phyloP scores from a whole-genome alignment of 2,113 vertebrate species.

The Tetrao urogallus region DNA sequence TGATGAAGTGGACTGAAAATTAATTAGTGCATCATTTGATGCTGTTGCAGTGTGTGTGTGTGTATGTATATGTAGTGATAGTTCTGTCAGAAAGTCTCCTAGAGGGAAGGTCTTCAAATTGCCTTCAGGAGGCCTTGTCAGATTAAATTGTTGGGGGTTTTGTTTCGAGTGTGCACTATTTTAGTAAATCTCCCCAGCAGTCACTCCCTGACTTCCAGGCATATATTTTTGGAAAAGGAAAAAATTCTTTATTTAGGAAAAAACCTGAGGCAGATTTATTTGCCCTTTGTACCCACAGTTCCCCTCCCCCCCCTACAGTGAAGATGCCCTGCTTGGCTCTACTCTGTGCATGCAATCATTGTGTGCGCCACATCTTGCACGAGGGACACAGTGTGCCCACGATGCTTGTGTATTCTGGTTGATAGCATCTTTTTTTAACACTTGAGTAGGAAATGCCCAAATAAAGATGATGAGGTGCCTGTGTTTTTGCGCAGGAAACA shows the following conservation, averaged over 20 bases:
- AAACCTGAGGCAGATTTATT: neutral
- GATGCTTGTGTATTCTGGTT: neutral
- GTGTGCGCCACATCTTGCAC: rapidly evolving
- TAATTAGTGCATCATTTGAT: neutral
- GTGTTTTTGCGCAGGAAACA: neutral
- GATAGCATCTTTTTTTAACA: neutral
- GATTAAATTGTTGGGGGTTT: neutral
- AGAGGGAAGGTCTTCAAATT: constrained; percentile 42
- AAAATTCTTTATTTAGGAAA: neutral
- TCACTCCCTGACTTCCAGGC: neutral
- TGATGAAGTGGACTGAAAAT: neutral
- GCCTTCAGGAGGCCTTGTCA: constrained; percentile 36
- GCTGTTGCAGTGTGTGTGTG: neutral
- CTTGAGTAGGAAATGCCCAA: neutral
- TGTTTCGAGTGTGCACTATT: neutral
- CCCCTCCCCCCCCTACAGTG: neutral
- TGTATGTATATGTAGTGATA: neutral
- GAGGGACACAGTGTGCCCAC: rapidly evolving
- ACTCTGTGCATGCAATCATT: no score
- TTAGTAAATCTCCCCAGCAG: neutral
- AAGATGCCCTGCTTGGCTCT: neutral
- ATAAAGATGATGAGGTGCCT: no score
- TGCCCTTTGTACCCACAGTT: neutral
- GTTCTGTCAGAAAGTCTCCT: constrained; percentile 16
- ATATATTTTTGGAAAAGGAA: neutral